Conservation (phyloP, 2,888 invertebrate genomes). For the Ectemnius lituratus region DNA sequence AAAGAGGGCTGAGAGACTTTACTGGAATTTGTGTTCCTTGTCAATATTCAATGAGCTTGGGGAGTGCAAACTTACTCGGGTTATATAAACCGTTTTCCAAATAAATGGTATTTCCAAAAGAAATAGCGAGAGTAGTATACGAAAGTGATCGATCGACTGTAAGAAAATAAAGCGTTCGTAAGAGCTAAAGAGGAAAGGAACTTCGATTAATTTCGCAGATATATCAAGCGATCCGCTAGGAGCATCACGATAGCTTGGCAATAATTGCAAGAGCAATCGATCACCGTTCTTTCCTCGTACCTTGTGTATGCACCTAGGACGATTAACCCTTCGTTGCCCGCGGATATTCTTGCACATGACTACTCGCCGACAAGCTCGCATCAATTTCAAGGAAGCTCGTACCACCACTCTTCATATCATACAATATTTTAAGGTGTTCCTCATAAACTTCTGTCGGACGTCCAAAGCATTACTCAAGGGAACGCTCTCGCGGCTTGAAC, state of each 20-base stretch:
- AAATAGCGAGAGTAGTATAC: no score
- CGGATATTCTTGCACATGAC: background rate
- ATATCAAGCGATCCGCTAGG: background rate
- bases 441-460: no score
- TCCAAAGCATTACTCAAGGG: no score
- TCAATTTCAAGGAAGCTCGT: background rate
- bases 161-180: no score
- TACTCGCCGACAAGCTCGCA: conserved; percentile 1
- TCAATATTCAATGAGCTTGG: no score
- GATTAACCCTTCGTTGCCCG: conserved; percentile 44
- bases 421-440: background rate
- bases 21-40: no score
- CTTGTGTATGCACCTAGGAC: conserved; percentile 12
- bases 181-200: background rate
- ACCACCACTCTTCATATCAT: background rate
- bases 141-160: no score
- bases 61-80: no score
- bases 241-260: conserved; percentile 11
- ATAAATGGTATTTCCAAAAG: no score
- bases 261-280: conserved; percentile 56
- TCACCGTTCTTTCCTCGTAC: background rate
- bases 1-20: no score
- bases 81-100: no score
- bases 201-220: conserved; percentile 4
- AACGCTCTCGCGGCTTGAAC: no score